These are phyloP conservation scores for Tipula confusa DNA, from an alignment of 2,888 invertebrate genomes.

Conservation along the genomic window DNA sequence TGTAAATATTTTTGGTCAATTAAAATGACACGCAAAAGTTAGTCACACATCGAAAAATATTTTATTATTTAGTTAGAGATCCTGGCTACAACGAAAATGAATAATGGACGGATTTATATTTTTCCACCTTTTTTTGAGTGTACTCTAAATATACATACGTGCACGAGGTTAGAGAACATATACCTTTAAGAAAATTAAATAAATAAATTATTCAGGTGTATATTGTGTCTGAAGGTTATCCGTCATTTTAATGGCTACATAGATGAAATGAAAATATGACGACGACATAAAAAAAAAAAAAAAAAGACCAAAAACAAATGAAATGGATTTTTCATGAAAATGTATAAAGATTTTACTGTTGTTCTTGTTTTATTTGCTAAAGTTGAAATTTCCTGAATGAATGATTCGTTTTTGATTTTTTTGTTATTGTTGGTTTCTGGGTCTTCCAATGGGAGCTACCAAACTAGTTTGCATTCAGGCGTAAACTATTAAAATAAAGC, in stretches of 20 bases:
- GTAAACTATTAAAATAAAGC: too few species aligned
- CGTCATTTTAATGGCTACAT: neutral
- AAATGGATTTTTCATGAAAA: neutral
- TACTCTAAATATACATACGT: neutral
- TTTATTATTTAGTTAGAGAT: too few species aligned
- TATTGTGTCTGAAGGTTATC: conserved; percentile 3
- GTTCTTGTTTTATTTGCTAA: neutral
- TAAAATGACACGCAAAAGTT: neutral
- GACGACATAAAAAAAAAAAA: neutral
- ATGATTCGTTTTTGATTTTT: neutral
- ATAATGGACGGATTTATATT: neutral
- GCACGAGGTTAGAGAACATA: neutral
- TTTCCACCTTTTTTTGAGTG: too few species aligned
- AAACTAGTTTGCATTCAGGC: too few species aligned
- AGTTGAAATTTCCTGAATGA: neutral
- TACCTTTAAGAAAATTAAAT: conserved; percentile 17
- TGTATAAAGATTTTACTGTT: neutral
- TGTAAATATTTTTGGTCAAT: neutral
- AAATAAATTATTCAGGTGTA: neutral
- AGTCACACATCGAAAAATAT: neutral
- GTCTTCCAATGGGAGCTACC: too few species aligned
- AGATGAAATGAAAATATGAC: neutral
- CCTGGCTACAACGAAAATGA: too few species aligned
- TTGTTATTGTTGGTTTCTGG: neutral
- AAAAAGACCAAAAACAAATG: too few species aligned